Percentiles rank a stretch among this genome's conserved stretches.
These are phyloP conservation scores for Neogale vison DNA, from an alignment of 2,113 vertebrate genomes.

Conservation along the genomic window DNA sequence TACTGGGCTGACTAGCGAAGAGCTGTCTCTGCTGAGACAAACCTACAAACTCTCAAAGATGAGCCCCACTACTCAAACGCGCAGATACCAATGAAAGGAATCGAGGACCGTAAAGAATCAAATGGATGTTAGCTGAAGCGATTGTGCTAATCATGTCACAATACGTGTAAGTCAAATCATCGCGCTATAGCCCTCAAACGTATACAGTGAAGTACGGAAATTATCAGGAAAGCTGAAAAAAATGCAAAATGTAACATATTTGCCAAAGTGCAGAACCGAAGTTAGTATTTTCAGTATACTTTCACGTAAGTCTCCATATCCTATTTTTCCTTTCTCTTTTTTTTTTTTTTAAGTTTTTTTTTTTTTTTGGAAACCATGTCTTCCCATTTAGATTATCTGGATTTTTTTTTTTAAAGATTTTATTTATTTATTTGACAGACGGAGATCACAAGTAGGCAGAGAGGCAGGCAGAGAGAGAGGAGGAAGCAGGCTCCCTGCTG, in stretches of 20 bases:
- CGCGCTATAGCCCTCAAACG: background rate
- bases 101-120: background rate
- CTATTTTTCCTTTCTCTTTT: background rate
- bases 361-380: too few relatives aligned
- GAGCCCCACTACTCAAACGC: background rate
- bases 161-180: background rate
- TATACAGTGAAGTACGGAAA: background rate
- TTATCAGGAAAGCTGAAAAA: background rate
- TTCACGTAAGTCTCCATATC: background rate
- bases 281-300: background rate
- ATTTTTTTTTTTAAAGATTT: too few relatives aligned
- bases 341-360: too few relatives aligned
- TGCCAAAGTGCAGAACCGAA: background rate
- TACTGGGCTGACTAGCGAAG: background rate
- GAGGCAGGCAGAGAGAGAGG: too few relatives aligned
- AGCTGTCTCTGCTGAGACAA: background rate
- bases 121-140: background rate
- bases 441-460: too few relatives aligned
- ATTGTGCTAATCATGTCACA: background rate
- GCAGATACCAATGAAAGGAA: background rate
- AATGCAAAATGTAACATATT: background rate
- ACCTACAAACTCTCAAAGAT: background rate
- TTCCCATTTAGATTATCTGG: too few relatives aligned
- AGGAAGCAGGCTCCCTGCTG: too few relatives aligned
- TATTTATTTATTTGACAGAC: too few relatives aligned